Evolutionary conservation across 2,797 vertebrate species (phyloP), one percentile per base, ranked within the genome.

Genomic region (Lemur catta): DNA sequence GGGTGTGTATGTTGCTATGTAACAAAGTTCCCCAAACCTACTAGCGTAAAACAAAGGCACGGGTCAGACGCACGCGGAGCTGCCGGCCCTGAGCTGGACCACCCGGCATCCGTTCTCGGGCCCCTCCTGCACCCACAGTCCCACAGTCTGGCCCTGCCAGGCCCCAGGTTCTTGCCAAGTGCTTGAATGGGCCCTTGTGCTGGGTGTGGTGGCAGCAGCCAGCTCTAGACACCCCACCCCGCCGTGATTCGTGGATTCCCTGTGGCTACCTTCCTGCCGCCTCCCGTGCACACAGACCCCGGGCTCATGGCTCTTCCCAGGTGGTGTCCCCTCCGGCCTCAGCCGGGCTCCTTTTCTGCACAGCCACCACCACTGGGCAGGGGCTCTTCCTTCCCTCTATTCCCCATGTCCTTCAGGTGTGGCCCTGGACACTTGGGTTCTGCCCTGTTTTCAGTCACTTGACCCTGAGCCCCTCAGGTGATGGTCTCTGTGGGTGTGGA

Each of bases 221-320:
- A 30, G 0, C 30, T 15, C 12, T 14, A 35, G 72, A 50, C 46
- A 22, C 7, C 35, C 63, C 24, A 2, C 46, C 30, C 46, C 7
- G 0, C 35, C 52, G 52, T 35, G 28, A 3, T 4, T n/a, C 2
- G 0, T 48, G 50, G 30, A 7, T 59, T 59, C 41, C 67, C 20
- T 7, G 18, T 2, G 0, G 22, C 14, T 30, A 4, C 57, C 38
- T 69, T 50, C 74, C 69, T 33, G 1, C 28, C 13, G 5, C 67
- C 26, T 38, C 35, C n/a, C 30, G 3, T 2, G 15, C 26, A 33
- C n/a, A 35, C 41, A 69, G 41, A 1, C 46, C 61, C 17, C 9
- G 2, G 8, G 41, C 88, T 52, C 48, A 15, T 69, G 14, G n/a
- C 59, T 75, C 48, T 71, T 26, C 24, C 24, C 61, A 14, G 6